A percentile compares a stretch with the other conserved stretches of the same genome.
Evolutionary conservation across 2,797 vertebrate genomes (phyloP).

Genomic region (Bufotes viridis): DNA sequence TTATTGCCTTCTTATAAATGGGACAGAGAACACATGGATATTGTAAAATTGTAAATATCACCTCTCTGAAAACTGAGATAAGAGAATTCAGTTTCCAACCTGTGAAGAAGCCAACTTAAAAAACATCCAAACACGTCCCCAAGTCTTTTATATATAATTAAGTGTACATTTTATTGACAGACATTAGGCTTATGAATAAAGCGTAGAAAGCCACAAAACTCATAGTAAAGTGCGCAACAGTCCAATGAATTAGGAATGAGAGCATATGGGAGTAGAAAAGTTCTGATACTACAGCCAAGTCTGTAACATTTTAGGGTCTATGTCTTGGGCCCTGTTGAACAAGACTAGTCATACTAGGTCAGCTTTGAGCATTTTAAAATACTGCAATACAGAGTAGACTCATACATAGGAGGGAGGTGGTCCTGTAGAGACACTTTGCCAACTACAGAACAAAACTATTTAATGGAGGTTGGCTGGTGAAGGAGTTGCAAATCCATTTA

Average conservation of each 20-base stretch:
- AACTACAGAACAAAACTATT: no score
- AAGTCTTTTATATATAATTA: constrained; percentile 26
- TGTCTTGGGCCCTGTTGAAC: background rate
- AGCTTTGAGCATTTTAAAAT: background rate
- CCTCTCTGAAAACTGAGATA: background rate
- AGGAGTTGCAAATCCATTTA: no score
- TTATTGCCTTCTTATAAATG: background rate
- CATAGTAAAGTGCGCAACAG: background rate
- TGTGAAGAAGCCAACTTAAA: background rate
- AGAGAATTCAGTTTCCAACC: background rate
- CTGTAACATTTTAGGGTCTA: background rate
- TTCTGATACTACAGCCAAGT: background rate
- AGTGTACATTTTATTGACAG: background rate
- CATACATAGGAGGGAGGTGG: no score
- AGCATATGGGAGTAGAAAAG: background rate
- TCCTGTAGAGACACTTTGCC: no score
- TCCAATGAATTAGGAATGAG: background rate
- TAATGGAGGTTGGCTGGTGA: background rate
- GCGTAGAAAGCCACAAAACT: background rate
- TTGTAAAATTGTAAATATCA: constrained; percentile 3
- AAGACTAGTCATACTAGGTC: background rate
- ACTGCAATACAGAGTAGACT: background rate
- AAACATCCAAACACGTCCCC: background rate
- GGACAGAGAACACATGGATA: background rate
- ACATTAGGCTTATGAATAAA: background rate